Evolutionary conservation across 2,113 vertebrate species (phyloP), one percentile per base, ranked within the genome.

Genomic region (Hippoglossus stenolepis): DNA sequence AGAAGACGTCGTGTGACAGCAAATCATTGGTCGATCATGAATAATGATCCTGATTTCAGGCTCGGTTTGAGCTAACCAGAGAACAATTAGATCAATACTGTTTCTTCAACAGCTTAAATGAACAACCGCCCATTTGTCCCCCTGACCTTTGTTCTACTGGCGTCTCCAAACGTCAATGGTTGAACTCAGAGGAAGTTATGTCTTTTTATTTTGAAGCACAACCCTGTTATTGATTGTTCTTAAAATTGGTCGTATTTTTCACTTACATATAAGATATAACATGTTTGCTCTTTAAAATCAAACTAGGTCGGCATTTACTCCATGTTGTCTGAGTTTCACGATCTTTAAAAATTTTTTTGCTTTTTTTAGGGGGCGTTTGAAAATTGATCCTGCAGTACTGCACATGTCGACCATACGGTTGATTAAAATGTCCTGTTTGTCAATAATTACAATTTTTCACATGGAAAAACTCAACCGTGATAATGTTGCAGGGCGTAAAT

Each of bases 21-120:
- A 79, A 91, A 91, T 92, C 91, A 23, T 79, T 92, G 56, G 35
- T 57, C 43, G 62, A 43, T 82, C 86, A 74, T 84, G 84, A 91
- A 86, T 91, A 86, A 89, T 89, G 88, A 85, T 72, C 72, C 45
- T 69, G 82, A 77, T 83, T 75, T 80, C 53, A 77, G 77, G 40
- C 77, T 66, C 26, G 58, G n/a, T 79, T 69, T 67, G 78, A 54
- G 51, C 83, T 82, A 65, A 73, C 62, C 18, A 17, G 67, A 70
- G 57, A 76, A 78, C 79, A 76, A 65, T 82, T 75, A 59, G 58
- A 90, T 89, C 82, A 83, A 84, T 87, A 72, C 1, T 31, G 6
- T 54, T 82, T 26, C 53, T 83, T 88, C 78, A 82, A 74, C 73
- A 75, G 73, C 58, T 84, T 88, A 76, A 85, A 85, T 68, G 56